Base-by-base conservation (phyloP, 2,888 invertebrate genomes). In the Tyria jacobaeae region DNA sequence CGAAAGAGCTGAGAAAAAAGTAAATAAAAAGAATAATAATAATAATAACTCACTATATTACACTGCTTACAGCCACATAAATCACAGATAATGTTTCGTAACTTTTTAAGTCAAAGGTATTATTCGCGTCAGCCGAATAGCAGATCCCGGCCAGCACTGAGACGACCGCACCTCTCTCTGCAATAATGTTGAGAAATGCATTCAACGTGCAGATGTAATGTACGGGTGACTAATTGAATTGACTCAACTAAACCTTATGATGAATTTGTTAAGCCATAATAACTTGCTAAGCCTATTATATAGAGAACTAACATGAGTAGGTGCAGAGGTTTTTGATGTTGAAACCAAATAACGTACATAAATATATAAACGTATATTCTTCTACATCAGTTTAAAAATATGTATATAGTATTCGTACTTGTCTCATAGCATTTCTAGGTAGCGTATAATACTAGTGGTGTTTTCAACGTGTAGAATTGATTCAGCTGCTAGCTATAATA, bases 121-220 rank as follows among this genome's bases (percentile, higher is more conserved):
- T 34, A 31, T 64, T 67, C 71, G 66, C 85, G 87, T 80, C 75
- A 56, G 78, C 74, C 74, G 73, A 71, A 74, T 60, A 64, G 68
- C 63, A 70, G 67, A 63, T 63, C 78, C 73, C 74, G 74, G 78
- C 77, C 73, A 70, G 69, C 72, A 88, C 87, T 88, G 84, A 81
- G 68, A 76, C 59, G 78, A 81, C 68, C 78, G 74, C 73, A 78
- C 85, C 82, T 76, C 81, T 85, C 85, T 83, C 81, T 79, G 83
- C 66, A 72, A 55, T 57, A 58, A 50, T 75, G 81, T 90, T 90
- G 87, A 75, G 89, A 84, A 90, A 90, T 85, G 78, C 76, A 82
- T 75, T 65, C 56, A 60, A 62, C 41, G 31, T 57, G 47, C 21
- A 52, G 49, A 39, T 54, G 44, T 37, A 25, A 62, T 27, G 64